These are phyloP conservation scores for Drosophila orena DNA, from an alignment of 1,140 invertebrate genomes.

Conservation along the genomic window DNA sequence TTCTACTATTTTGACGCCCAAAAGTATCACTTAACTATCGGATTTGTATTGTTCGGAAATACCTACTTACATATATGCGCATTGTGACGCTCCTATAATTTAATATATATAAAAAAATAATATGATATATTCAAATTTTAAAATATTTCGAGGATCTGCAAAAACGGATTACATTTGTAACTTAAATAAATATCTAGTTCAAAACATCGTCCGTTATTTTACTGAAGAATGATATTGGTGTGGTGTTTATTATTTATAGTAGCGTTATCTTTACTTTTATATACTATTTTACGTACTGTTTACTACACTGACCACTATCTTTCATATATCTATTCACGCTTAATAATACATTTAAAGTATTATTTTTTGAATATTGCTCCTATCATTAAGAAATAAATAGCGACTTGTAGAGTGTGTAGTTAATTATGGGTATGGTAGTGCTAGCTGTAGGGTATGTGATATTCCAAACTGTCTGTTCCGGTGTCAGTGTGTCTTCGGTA, in stretches of 20 bases:
- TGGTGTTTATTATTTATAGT: neutral
- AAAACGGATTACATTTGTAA: neutral
- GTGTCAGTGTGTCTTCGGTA: constrained; percentile 81
- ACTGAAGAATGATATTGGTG: neutral
- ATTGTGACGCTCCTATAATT: neutral
- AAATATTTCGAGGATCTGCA: neutral
- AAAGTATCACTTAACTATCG: constrained; percentile 56
- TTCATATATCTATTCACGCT: neutral
- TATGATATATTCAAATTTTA: neutral
- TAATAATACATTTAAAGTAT: neutral
- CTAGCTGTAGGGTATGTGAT: constrained; percentile 84
- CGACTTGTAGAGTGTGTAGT: neutral
- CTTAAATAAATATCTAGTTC: neutral
- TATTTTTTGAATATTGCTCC: constrained; percentile 5
- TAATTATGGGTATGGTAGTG: constrained; percentile 4
- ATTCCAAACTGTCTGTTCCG: constrained; percentile 85
- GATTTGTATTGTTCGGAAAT: constrained; percentile 2
- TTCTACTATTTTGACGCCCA: constrained; percentile 37
- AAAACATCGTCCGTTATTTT: neutral
- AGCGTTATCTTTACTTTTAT: neutral
- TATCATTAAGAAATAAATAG: constrained; percentile 1
- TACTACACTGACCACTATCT: neutral
- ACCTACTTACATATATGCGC: neutral
- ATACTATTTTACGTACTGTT: neutral
- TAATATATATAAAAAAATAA: constrained; percentile 43